Evolutionary conservation across 2,113 vertebrate species (phyloP), one percentile per base, ranked within the genome.

Genomic region (Thamnaconus septentrionalis): DNA sequence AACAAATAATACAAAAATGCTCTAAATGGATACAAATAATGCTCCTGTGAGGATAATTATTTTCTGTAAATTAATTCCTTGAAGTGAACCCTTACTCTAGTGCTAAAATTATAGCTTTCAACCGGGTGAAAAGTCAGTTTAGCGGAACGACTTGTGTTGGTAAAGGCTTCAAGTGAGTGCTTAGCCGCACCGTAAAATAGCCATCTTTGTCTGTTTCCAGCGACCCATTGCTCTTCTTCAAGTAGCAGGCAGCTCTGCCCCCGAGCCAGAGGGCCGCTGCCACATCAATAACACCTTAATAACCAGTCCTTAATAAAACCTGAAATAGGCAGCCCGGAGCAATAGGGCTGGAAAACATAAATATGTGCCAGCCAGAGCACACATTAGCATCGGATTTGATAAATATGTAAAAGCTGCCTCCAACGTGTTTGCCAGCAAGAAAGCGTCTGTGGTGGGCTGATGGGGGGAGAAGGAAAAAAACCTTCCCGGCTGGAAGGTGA

Each of bases 251-350:
- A 5, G 47, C 41, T n/a, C 49, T 60, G 51, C 68, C 73, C 73
- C 50, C 68, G 0, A 78, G 76, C 70, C 56, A 50, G 40, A 77
- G 70, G 72, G 44, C 65, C 41, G 66, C 84, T 79, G 68, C 71
- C 66, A 64, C 76, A 87, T 85, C 78, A 78, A 80, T 78, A 81
- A 77, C 67, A 54, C 70, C 71, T 80, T 77, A 72, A 69, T 78
- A 82, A 79, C 56, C 64, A 47, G 9, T 66, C 56, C 66, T 57
- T 79, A 73, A 81, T 79, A 71, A 52, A 68, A 71, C 57, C 69
- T 71, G 69, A 71, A 79, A 76, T 51, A 56, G 69, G 64, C 47
- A 52, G 65, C 61, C 71, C 39, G 8, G 47, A 63, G 73, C 66
- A 60, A 67, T 57, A 57, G 56, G 1, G 31, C 61, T 44, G 71